Evolutionary conservation across 2,797 vertebrate genomes (phyloP), one percentile per base, ranked within the genome.

Genomic region (Poliocrania exsul): DNA sequence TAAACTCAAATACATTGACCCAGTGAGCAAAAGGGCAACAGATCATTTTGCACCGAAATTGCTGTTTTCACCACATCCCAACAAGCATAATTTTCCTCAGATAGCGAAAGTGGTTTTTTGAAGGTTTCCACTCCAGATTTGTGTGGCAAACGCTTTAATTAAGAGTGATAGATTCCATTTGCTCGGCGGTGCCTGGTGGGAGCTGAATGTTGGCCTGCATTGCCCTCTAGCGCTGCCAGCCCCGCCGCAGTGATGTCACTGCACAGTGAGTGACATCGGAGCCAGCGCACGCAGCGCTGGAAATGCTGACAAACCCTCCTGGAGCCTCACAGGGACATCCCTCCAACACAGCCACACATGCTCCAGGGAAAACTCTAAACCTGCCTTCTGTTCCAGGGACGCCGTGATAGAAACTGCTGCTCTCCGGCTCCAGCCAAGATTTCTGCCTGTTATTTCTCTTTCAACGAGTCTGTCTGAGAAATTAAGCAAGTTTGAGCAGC

Each of bases 211-310:
- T 83, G 95, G 74, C 78, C 88, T n/a, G 96, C 96, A 96, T 93
- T 97, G 97, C 97, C 97, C 97, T 92, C 97, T 98, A 98, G 98
- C 91, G 98, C 96, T 86, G 93, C 33, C 29, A 92, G 96, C 95
- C 95, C 56, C 85, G 91, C 96, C 86, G 92, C 92, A 8, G 91
- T 92, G 98, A 98, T 97, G 98, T 97, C 97, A 97, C 61, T 6
- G 18, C 79, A 2, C 24, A 20, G 46, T 26, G 47, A 37, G 47
- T 10, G 42, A 65, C 62, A 46, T 17, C 61, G 21, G 40, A 46
- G 16, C 61, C 91, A 20, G 72, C 19, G 74, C 93, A 65, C 35
- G 90, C 95, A 67, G 86, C 86, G 96, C 94, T 80, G 90, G 38
- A n/a, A 75, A 51, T 29, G 84, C 95, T 85, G 87, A 82, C 97